These are phyloP conservation scores for Apamea anceps DNA, from an alignment of 2,888 invertebrate species.

Conservation along the genomic window DNA sequence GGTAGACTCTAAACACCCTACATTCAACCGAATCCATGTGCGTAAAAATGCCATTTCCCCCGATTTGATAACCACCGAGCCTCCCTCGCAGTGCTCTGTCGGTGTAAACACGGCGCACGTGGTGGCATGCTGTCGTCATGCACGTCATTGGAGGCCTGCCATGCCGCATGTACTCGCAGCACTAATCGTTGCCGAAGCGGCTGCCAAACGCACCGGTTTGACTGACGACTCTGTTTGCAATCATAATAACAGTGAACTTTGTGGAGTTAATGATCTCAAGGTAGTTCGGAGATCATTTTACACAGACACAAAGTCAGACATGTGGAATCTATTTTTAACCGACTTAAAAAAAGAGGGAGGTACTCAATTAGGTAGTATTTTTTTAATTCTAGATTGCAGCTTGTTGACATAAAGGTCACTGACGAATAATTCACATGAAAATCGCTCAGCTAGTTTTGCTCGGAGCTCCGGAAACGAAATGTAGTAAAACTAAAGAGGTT, in stretches of 20 bases:
- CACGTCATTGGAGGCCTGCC: constrained; percentile 40
- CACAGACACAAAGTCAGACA: neutral
- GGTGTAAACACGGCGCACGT: constrained; percentile 37
- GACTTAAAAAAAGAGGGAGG: neutral
- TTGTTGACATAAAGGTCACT: neutral
- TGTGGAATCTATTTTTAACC: neutral
- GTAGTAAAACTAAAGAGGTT: neutral
- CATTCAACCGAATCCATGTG: too few relatives aligned
- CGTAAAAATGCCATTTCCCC: neutral
- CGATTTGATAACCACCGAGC: neutral
- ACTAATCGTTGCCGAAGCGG: neutral
- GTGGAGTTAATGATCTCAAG: constrained; percentile 23
- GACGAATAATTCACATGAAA: neutral
- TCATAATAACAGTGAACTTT: constrained; percentile 34
- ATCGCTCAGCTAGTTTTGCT: neutral
- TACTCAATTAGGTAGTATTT: neutral
- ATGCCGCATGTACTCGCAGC: constrained; percentile 27
- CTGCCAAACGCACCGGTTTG: constrained; percentile 30
- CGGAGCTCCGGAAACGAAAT: neutral
- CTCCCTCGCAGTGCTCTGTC: neutral
- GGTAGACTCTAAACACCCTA: neutral
- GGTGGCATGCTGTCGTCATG: neutral
- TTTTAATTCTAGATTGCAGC: neutral
- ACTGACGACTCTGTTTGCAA: constrained; percentile 13
- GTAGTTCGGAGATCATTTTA: neutral